These are phyloP conservation scores for Thaumatotibia leucotreta DNA, from an alignment of 1,140 invertebrate genomes.

Conservation along the genomic window DNA sequence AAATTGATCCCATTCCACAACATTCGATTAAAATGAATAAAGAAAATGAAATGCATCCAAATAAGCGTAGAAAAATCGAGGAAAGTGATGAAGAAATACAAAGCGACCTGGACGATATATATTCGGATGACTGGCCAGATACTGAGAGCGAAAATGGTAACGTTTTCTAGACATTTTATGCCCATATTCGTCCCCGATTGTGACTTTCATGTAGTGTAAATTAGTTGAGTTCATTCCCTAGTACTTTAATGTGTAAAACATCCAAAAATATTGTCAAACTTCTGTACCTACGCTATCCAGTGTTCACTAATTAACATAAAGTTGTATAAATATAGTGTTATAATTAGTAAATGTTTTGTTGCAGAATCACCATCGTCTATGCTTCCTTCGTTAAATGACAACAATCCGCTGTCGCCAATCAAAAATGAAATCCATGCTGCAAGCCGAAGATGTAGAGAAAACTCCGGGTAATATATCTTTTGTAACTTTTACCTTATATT, in stretches of 20 bases:
- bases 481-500: too few species aligned
- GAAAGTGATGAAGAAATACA: constrained; percentile 33
- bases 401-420: constrained; percentile 72
- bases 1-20: not conserved
- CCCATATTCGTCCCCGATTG: not conserved
- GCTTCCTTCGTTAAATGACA: constrained; percentile 66
- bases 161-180: not conserved
- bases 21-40: constrained; percentile 45
- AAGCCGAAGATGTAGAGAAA: constrained; percentile 68
- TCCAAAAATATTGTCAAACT: too few species aligned
- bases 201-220: not conserved
- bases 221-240: not conserved
- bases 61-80: constrained; percentile 54
- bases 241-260: not conserved
- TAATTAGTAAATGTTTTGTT: constrained; percentile 28
- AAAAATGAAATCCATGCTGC: constrained; percentile 73
- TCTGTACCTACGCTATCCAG: too few species aligned
- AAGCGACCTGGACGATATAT: constrained; percentile 31
- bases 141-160: constrained; percentile 54
- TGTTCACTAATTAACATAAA: too few species aligned
- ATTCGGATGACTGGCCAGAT: constrained; percentile 60
- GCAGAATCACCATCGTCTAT: constrained; percentile 74
- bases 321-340: not conserved
- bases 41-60: constrained; percentile 44
- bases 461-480: constrained; percentile 62